Evolutionary conservation across 2,888 invertebrate genomes (phyloP).

Genomic region (Salticus scenicus): DNA sequence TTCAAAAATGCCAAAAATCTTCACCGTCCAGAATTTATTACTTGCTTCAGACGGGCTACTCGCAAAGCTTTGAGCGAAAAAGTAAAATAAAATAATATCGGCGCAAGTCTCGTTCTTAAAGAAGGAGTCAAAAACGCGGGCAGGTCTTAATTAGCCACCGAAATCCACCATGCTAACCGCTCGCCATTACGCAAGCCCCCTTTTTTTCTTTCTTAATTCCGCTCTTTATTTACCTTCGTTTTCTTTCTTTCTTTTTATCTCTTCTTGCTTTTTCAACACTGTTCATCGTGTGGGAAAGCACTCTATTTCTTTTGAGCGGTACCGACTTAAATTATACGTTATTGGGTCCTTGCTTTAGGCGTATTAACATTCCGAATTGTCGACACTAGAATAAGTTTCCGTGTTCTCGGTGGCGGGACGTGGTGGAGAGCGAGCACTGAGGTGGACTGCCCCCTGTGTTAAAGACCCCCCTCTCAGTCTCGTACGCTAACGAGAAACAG

Average conservation of each 20-base stretch:
- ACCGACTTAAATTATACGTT: constrained; percentile 68
- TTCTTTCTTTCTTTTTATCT: background rate
- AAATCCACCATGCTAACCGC: constrained; percentile 38
- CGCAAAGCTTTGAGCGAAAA: background rate
- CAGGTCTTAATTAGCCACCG: constrained; percentile 46
- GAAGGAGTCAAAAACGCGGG: constrained; percentile 18
- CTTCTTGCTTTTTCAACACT: background rate
- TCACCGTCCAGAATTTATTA: constrained; percentile 17
- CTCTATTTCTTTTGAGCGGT: constrained; percentile 45
- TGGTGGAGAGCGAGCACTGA: background rate
- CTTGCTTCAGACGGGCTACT: background rate
- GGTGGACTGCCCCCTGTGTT: background rate
- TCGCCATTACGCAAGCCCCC: constrained; percentile 24
- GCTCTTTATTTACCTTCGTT: constrained; percentile 12
- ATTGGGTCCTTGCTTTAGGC: constrained; percentile 53
- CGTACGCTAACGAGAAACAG: background rate
- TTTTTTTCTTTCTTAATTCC: background rate
- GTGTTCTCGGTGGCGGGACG: constrained; percentile 37
- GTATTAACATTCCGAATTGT: constrained; percentile 70
- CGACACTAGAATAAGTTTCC: constrained; percentile 67
- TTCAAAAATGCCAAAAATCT: constrained; percentile 47
- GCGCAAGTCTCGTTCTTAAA: background rate
- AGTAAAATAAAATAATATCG: background rate
- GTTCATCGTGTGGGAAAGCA: constrained; percentile 36
- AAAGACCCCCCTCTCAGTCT: background rate